Evolutionary conservation across 37 sponge, comb jelly and placozoan species (phyloP), one percentile per base, ranked within the genome.

Genomic region (Diacarnus erythraeanus): DNA sequence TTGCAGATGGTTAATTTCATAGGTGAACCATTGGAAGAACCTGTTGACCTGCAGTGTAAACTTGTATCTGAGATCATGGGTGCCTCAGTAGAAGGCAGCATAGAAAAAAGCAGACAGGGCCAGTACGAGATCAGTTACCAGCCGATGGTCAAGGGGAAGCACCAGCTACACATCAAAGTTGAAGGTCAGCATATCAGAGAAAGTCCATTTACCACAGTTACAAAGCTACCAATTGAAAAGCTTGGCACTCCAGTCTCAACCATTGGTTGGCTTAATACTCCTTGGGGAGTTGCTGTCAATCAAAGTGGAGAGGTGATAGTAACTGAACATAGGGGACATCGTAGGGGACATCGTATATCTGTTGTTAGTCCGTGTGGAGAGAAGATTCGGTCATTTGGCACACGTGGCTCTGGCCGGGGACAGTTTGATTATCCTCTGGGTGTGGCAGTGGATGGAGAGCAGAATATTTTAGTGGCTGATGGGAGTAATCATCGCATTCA

Each of bases 281-380:
- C n/a, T n/a, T 57, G 25, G 26, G 71, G 71, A 0, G 3, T 80
- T 5, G 80, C 58, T 0, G n/a, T n/a, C n/a, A n/a, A n/a, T n/a
- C n/a, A n/a, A n/a, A n/a, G n/a, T n/a, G n/a, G n/a, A n/a, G n/a
- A n/a, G n/a, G n/a, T n/a, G n/a, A n/a, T n/a, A n/a, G n/a, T n/a
- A n/a, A 71, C 47, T 4, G 80, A 80, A 4, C 80, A 87, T 54
- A 30, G 77, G 21, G 51, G 80, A n/a, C 81, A 80, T 36, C 63
- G 80, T 71, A 57, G 63, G 42, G 64, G 68, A 4, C 75, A 77
- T 10, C 68, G 37, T 35, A 38, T 57, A n/a, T 74, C 33, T 1
- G 69, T 87, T 77, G 88, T 82, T 2, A n/a, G 72, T 39, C 27
- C 63, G 1, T 78, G 88, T 0, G n/a, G 64, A 17, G 79, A n/a